Evolutionary conservation across 2,113 vertebrate species (phyloP).

Genomic region (Austrofundulus limnaeus): DNA sequence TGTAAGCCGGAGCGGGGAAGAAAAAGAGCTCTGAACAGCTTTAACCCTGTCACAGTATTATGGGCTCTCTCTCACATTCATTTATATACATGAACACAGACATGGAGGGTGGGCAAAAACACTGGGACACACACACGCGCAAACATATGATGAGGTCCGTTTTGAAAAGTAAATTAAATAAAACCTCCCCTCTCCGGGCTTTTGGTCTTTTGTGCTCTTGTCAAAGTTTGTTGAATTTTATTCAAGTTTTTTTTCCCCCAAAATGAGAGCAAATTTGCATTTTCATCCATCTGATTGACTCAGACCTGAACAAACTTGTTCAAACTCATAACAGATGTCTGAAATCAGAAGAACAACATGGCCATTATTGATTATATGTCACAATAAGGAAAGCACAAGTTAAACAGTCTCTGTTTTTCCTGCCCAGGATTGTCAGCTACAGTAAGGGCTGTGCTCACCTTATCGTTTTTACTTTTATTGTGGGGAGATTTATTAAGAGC

Average conservation of each 20-base stretch:
- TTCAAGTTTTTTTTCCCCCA: background rate
- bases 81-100: conserved; percentile 32
- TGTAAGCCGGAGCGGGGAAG: conserved; percentile 62
- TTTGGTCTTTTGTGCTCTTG: background rate
- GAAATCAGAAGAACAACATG: conserved; percentile 17
- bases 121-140: background rate
- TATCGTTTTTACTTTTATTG: conserved; percentile 18
- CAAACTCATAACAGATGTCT: conserved; percentile 8
- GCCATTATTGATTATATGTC: conserved; percentile 10
- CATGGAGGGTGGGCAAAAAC: conserved; percentile 22
- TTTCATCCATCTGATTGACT: conserved; percentile 12
- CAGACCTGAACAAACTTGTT: conserved; percentile 31
- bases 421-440: conserved; percentile 13
- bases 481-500: conserved; percentile 58
- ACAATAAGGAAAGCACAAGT: conserved; percentile 3
- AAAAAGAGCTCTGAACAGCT: conserved; percentile 42
- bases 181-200: background rate
- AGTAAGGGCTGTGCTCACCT: conserved; percentile 13
- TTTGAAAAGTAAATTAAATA: background rate
- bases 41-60: conserved; percentile 62
- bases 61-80: conserved; percentile 12
- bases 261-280: conserved; percentile 14
- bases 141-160: no score
- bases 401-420: conserved; percentile 20
- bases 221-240: background rate